phyloP scores from a whole-genome alignment of 2,797 vertebrate species.

The Gallinago nigripennis region DNA sequence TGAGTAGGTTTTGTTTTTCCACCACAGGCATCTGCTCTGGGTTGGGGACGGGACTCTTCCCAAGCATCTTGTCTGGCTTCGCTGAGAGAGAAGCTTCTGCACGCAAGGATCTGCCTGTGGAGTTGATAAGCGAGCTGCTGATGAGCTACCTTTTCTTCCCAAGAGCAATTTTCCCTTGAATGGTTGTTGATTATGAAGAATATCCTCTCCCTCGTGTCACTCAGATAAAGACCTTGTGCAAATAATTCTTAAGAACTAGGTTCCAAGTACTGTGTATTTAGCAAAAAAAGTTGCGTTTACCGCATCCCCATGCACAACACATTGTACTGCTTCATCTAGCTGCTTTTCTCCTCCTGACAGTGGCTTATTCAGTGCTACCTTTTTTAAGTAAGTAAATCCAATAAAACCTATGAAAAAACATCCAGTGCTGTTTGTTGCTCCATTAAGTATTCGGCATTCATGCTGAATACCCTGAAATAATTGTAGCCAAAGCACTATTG shows the following conservation, averaged over 20 bases:
- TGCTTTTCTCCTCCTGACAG: neutral
- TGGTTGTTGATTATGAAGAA: conserved; percentile 65
- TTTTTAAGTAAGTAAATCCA: neutral
- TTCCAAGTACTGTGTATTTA: conserved; percentile 17
- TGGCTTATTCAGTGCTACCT: neutral
- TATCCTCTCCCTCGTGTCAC: neutral
- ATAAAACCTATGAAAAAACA: neutral
- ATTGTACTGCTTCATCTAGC: neutral
- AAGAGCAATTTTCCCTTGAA: conserved; percentile 65
- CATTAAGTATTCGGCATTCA: neutral
- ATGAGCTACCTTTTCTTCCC: conserved; percentile 53
- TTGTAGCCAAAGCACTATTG: neutral
- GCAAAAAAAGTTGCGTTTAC: conserved; percentile 49
- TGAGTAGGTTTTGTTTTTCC: neutral
- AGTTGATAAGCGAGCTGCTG: conserved; percentile 40
- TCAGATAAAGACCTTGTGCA: conserved; percentile 41
- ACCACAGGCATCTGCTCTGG: neutral
- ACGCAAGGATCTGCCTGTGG: neutral
- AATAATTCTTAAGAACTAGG: conserved; percentile 34
- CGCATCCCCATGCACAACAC: neutral
- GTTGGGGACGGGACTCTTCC: neutral
- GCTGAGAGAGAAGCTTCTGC: neutral
- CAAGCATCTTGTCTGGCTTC: neutral
- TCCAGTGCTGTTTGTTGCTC: neutral
- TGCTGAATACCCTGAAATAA: neutral